phyloP scores from a whole-genome alignment of 2,888 invertebrate genomes.

The Therioaphis trifolii region DNA sequence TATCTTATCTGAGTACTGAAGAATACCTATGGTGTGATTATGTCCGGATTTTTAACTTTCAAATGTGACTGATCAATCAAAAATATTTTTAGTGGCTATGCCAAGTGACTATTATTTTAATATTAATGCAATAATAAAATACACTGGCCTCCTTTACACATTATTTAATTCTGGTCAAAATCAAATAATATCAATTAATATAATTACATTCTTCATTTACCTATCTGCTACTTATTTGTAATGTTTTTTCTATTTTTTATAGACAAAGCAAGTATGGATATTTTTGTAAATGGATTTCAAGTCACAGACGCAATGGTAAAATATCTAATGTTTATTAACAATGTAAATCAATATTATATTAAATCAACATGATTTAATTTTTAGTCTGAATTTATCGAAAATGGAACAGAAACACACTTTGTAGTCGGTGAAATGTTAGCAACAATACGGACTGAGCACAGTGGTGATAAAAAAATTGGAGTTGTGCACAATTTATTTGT shows the following conservation, averaged over 20 bases:
- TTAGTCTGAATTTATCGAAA: slow-evolving; percentile 84
- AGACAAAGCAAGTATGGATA: slow-evolving; percentile 81
- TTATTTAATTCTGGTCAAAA: too few relatives aligned
- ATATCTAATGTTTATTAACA: slow-evolving; percentile 64
- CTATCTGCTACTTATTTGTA: too few relatives aligned
- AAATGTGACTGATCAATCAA: too few relatives aligned
- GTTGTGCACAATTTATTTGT: slow-evolving; percentile 74
- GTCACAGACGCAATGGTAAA: slow-evolving; percentile 74
- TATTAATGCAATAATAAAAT: too few relatives aligned
- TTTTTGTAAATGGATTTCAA: slow-evolving; percentile 81
- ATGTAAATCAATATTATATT: background rate
- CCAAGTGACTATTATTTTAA: too few relatives aligned
- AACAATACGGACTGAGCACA: slow-evolving; percentile 72
- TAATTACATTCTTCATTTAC: too few relatives aligned
- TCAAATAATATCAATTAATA: too few relatives aligned
- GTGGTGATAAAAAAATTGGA: slow-evolving; percentile 74
- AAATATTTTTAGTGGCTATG: too few relatives aligned
- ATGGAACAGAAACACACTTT: slow-evolving; percentile 87
- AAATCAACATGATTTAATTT: slow-evolving; percentile 14
- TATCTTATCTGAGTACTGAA: too few relatives aligned
- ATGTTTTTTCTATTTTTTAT: slow-evolving; percentile 14
- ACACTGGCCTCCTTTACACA: too few relatives aligned
- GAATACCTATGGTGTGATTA: too few relatives aligned
- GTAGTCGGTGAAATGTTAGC: slow-evolving; percentile 72
- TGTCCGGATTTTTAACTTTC: too few relatives aligned